Conservation (phyloP, 2,888 invertebrate species). For the Oscheius sp. region DNA sequence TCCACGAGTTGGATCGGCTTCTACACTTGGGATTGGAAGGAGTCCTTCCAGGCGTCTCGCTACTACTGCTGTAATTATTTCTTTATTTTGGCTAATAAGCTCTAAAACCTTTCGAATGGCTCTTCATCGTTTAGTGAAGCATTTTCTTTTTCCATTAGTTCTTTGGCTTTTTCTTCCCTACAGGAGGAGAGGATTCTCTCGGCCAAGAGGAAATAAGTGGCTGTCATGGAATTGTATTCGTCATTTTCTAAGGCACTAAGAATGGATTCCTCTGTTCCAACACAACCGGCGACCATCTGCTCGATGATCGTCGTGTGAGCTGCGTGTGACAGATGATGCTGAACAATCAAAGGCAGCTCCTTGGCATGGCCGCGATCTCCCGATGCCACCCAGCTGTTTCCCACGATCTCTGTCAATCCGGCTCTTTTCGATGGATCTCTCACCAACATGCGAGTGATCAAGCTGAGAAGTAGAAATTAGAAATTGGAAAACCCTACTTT, state of each 20-base stretch:
- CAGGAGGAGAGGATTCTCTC: constrained; percentile 84
- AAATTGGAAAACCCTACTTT: constrained; percentile 77
- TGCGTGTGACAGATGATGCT: constrained; percentile 88
- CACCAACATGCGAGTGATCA: constrained; percentile 91
- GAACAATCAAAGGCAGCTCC: constrained; percentile 77
- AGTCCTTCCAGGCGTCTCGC: background rate
- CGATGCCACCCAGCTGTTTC: constrained; percentile 76
- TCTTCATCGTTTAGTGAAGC: constrained; percentile 26
- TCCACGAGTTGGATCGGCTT: constrained; percentile 65
- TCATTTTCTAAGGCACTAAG: constrained; percentile 87
- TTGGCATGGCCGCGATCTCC: constrained; percentile 68
- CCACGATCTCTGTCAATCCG: constrained; percentile 85
- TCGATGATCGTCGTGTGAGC: constrained; percentile 88
- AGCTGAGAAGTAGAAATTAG: constrained; percentile 73
- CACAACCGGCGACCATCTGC: constrained; percentile 93
- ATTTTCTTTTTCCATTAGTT: constrained; percentile 30
- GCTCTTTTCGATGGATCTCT: constrained; percentile 91
- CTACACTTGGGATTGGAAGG: constrained; percentile 39
- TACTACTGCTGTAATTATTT: background rate
- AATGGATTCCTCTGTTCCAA: constrained; percentile 92
- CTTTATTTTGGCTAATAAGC: background rate
- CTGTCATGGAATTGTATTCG: constrained; percentile 97
- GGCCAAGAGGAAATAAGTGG: constrained; percentile 94
- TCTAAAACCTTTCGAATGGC: constrained; percentile 22
- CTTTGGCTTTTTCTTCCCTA: constrained; percentile 76